These are phyloP conservation scores for Nasalis larvatus DNA, from an alignment of 2,113 vertebrate species.

Conservation along the genomic window DNA sequence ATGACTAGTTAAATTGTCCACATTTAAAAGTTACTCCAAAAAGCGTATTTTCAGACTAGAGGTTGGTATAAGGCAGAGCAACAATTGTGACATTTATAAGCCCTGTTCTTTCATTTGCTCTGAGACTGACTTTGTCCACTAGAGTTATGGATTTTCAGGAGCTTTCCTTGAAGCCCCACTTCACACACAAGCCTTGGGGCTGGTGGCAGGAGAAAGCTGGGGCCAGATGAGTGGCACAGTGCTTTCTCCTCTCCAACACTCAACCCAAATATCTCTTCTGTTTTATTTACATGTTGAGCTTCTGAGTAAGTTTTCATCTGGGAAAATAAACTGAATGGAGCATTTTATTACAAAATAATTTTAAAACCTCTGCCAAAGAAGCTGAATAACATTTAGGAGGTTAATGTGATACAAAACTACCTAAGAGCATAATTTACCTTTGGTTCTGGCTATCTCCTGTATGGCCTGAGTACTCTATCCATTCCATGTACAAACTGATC, in stretches of 20 bases:
- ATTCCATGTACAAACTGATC: background rate
- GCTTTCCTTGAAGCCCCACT: background rate
- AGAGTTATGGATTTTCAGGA: background rate
- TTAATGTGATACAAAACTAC: background rate
- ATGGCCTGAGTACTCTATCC: background rate
- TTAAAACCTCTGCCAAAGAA: background rate
- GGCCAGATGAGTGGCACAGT: rapidly evolving
- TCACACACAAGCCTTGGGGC: background rate
- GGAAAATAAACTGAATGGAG: background rate
- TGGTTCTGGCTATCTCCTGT: background rate
- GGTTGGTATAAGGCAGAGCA: background rate
- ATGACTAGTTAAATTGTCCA: background rate
- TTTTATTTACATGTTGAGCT: background rate
- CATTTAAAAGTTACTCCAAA: slow-evolving; percentile 33
- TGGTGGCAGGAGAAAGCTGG: background rate
- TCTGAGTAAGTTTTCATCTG: background rate
- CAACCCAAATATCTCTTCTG: background rate
- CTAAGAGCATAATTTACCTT: background rate
- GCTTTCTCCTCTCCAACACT: too few species aligned
- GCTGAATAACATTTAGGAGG: background rate
- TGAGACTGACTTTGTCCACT: background rate
- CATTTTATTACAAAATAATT: background rate
- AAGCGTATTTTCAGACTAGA: background rate
- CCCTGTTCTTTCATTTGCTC: background rate
- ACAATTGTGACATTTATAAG: background rate